Evolutionary conservation across 2,888 invertebrate genomes (phyloP).

Genomic region (Coenonympha glycerion): DNA sequence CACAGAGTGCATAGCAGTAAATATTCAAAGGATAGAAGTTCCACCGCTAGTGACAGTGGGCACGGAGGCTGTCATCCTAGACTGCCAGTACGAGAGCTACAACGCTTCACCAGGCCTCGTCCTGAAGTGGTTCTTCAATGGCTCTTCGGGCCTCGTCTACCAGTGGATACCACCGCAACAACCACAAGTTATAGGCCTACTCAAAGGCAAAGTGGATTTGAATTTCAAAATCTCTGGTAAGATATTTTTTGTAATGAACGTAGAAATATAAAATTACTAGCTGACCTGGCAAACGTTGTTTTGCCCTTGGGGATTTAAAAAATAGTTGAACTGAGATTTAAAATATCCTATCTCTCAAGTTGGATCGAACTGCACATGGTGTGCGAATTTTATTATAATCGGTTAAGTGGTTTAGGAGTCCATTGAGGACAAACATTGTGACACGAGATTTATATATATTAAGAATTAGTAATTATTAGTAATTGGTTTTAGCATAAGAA

Average conservation of each 20-base stretch:
- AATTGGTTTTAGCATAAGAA: no score
- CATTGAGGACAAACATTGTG: no score
- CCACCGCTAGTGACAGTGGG: conserved; percentile 60
- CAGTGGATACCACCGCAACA: conserved; percentile 69
- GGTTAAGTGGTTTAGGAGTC: no score
- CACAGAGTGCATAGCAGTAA: conserved; percentile 67
- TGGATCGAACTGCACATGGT: no score
- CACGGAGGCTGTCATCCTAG: conserved; percentile 51
- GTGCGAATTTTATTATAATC: no score
- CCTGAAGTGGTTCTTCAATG: conserved; percentile 72
- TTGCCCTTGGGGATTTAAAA: no score
- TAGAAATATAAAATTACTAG: no score
- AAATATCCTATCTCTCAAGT: no score
- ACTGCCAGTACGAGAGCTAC: conserved; percentile 52
- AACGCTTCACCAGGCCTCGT: conserved; percentile 50
- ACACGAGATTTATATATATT: no score
- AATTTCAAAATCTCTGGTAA: conserved; percentile 62
- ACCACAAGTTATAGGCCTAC: conserved; percentile 65
- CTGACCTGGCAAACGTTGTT: no score
- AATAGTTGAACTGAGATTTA: no score
- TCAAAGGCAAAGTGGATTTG: conserved; percentile 66
- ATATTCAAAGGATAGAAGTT: conserved; percentile 60
- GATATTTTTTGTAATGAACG: conserved; percentile 11
- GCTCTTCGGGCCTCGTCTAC: conserved; percentile 62
- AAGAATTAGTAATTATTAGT: no score